These are phyloP conservation scores for Myripristis murdjan DNA, from an alignment of 2,797 vertebrate genomes.

Conservation along the genomic window DNA sequence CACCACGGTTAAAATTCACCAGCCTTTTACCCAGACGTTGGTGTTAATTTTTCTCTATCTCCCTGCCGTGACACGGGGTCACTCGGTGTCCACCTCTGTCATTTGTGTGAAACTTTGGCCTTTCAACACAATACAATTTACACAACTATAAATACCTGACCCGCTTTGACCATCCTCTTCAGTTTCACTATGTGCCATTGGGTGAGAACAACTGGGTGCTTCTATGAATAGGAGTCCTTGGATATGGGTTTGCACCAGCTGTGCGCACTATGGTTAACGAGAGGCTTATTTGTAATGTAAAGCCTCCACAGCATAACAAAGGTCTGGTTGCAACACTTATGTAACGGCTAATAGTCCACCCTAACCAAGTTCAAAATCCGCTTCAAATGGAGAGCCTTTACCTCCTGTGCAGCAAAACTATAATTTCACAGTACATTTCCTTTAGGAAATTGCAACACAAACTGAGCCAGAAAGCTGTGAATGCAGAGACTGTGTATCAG, in stretches of 20 bases:
- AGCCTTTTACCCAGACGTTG: no score
- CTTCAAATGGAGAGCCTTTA: conserved; percentile 9
- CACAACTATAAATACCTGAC: conserved; percentile 78
- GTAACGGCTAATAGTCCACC: conserved; percentile 43
- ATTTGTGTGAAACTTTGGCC: conserved; percentile 62
- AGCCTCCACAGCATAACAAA: conserved; percentile 56
- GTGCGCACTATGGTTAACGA: conserved; percentile 48
- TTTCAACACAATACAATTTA: conserved; percentile 79
- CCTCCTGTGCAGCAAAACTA: conserved; percentile 34
- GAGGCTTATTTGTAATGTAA: conserved; percentile 45
- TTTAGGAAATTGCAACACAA: conserved; percentile 17
- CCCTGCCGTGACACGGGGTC: conserved; percentile 18
- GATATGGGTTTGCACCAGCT: conserved; percentile 66
- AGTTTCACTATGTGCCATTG: conserved; percentile 63
- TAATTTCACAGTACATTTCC: conserved; percentile 56
- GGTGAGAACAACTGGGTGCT: conserved; percentile 81
- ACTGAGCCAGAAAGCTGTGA: conserved; percentile 30
- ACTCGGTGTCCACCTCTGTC: neutral
- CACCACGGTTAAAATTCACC: no score
- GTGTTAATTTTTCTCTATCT: no score
- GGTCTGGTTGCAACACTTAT: conserved; percentile 36
- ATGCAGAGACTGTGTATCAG: conserved; percentile 52
- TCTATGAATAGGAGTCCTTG: conserved; percentile 78
- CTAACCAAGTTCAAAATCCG: conserved; percentile 31
- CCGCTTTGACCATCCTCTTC: conserved; percentile 68